A percentile compares a stretch with the other conserved stretches of the same genome.
These are phyloP conservation scores for Troilus luridus DNA, from an alignment of 2,888 invertebrate species.

Conservation along the genomic window DNA sequence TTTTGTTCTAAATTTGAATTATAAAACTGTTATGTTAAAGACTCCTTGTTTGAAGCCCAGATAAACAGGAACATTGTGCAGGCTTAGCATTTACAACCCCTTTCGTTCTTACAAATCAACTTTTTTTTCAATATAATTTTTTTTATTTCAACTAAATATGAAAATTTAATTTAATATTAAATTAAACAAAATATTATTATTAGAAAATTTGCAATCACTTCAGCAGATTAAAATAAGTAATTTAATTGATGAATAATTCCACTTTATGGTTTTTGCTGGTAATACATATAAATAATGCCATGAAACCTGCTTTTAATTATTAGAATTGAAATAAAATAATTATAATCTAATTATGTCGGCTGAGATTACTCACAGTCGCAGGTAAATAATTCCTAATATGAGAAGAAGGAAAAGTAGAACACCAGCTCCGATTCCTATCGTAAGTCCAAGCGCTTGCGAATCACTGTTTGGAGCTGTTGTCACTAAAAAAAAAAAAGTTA, in stretches of 20 bases:
- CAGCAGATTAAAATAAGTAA: neutral
- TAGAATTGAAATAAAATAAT: neutral
- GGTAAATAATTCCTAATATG: constrained; percentile 83
- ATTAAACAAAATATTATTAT: too few relatives aligned
- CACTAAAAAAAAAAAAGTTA: constrained; percentile 68
- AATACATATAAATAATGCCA: neutral
- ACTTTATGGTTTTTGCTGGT: neutral
- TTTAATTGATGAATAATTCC: neutral
- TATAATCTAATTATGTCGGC: constrained; percentile 9
- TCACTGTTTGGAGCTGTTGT: constrained; percentile 80
- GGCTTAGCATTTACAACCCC: neutral
- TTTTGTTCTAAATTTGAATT: too few relatives aligned
- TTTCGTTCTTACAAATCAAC: neutral
- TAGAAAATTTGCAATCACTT: neutral
- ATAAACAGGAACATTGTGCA: neutral
- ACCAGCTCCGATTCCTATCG: constrained; percentile 88
- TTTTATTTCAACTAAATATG: neutral
- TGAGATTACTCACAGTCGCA: constrained; percentile 80
- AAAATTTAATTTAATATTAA: neutral
- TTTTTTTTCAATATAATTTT: neutral
- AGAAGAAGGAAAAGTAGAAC: constrained; percentile 85
- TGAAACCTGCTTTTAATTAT: neutral
- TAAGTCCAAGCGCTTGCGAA: constrained; percentile 80
- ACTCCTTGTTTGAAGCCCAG: neutral
- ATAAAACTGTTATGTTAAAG: neutral